Conservation (phyloP, 1,140 invertebrate species). For the Listronotus oregonensis region DNA sequence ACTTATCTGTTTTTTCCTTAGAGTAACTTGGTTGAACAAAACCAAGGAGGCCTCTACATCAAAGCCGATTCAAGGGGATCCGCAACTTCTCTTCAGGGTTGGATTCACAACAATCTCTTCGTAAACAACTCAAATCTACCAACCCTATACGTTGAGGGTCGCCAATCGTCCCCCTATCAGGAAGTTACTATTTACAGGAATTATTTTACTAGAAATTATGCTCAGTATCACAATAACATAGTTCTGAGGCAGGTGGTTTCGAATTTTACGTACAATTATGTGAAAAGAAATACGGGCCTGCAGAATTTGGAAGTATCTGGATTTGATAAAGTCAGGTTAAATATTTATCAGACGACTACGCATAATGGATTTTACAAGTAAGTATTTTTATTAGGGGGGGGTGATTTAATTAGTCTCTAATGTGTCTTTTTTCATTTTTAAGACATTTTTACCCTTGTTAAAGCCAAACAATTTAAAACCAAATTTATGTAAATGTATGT, state of each 20-base stretch:
- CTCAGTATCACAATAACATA: conserved; percentile 78
- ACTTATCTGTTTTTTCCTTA: no score
- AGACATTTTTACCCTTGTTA: no score
- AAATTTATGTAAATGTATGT: no score
- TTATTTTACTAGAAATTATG: conserved; percentile 83
- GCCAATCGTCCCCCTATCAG: conserved; percentile 89
- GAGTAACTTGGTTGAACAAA: conserved; percentile 88
- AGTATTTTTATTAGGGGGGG: conserved; percentile 49
- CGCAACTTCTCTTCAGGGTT: conserved; percentile 83
- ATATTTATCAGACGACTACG: conserved; percentile 87
- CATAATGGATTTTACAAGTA: conserved; percentile 93
- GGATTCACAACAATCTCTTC: conserved; percentile 92
- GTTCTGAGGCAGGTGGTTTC: conserved; percentile 85
- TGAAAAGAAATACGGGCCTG: conserved; percentile 86
- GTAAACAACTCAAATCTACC: conserved; percentile 84
- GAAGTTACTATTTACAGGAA: conserved; percentile 88
- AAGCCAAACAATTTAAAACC: no score
- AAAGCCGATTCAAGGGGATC: conserved; percentile 84
- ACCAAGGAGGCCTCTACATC: conserved; percentile 89
- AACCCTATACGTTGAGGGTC: conserved; percentile 77
- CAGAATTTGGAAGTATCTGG: conserved; percentile 92
- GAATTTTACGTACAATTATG: conserved; percentile 92
- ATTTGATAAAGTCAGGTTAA: conserved; percentile 87
- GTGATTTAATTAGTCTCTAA: no score
- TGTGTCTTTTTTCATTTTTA: no score